Base-by-base conservation (phyloP, 2,888 invertebrate species). In the Pyrochroa serraticornis region DNA sequence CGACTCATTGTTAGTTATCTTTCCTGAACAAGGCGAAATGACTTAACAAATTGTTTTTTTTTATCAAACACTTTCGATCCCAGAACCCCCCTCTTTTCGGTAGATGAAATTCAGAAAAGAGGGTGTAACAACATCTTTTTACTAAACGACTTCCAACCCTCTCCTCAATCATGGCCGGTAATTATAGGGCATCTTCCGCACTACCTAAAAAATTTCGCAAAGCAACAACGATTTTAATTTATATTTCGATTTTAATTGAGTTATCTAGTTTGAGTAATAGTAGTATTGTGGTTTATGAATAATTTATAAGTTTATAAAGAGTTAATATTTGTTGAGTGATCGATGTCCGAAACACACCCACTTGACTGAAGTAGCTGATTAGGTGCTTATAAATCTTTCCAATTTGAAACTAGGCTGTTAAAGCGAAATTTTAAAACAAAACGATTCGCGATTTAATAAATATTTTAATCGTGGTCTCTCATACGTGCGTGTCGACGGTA, bases 261-360 rank as follows among this genome's bases (percentile, higher is more conserved):
- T 53, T 58, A 58, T 58, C 58, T 58, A 52, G 46, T 51, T 56
- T 56, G 51, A 51, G 58, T 58, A 52, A 58, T 58, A 51, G 46
- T 42, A 32, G 53, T 22, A 22, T 22, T 22, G 22, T 43, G 43
- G 35, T n/a, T 39, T 58, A 58, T 58, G 58, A 58, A 58, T 58
- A 47, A 58, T 58, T 52, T 53, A 58, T 58, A 38, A 53, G 44
- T 14, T 46, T 51, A 10, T 42, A 44, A 58, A 58, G 57, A 58
- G 57, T 49, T 56, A 56, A 56, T 50, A 33, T 39, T 42, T 43
- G 43, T 9, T 58, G 58, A 58, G 52, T 58, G 53, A 58, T 58
- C 48, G 53, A 58, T 58, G 50, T 58, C 58, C 38, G 39, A 38
- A 46, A 58, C 58, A 58, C 58, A 53, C 58, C 58, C 58, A 53